phyloP scores from a whole-genome alignment of 2,888 invertebrate species.

The Scelioninae gen. 1 region DNA sequence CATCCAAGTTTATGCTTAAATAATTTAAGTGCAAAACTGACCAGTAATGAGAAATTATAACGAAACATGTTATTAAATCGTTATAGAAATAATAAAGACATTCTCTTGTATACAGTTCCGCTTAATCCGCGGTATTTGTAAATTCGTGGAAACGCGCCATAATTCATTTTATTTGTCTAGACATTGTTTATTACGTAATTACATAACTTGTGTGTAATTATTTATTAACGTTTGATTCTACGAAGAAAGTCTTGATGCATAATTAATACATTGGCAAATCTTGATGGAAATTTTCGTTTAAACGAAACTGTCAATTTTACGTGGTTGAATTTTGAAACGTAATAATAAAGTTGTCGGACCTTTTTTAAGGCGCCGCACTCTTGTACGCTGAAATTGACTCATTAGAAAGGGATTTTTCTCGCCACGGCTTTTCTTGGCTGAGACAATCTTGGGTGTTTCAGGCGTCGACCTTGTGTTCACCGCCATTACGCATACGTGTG shows the following conservation, averaged over 20 bases:
- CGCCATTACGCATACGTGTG: constrained; percentile 52
- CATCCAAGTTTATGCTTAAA: constrained; percentile 12
- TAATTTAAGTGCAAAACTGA: constrained; percentile 9
- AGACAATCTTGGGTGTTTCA: constrained; percentile 49
- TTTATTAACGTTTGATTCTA: constrained; percentile 16
- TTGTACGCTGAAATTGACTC: constrained; percentile 49
- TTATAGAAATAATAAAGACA: constrained; percentile 11
- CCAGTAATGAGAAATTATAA: constrained; percentile 1
- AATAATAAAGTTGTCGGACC: constrained; percentile 41
- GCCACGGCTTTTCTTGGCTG: constrained; percentile 44
- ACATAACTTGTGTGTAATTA: constrained; percentile 2
- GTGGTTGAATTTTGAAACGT: constrained; percentile 31
- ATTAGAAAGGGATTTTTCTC: constrained; percentile 69
- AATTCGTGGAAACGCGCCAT: constrained; percentile 8
- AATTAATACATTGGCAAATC: constrained; percentile 30
- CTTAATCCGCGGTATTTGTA: constrained; percentile 4
- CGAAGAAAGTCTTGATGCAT: constrained; percentile 21
- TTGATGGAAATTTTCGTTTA: constrained; percentile 28
- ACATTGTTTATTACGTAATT: constrained; percentile 28
- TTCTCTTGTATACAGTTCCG: background rate
- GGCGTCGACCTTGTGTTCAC: constrained; percentile 52
- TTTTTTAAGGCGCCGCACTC: constrained; percentile 29
- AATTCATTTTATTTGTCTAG: constrained; percentile 17
- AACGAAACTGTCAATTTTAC: constrained; percentile 30
- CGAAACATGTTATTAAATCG: constrained; percentile 11